A percentile compares a stretch with the other conserved stretches of the same genome.
phyloP scores from a whole-genome alignment of 2,888 invertebrate genomes.

The Podabrus alpinus region DNA sequence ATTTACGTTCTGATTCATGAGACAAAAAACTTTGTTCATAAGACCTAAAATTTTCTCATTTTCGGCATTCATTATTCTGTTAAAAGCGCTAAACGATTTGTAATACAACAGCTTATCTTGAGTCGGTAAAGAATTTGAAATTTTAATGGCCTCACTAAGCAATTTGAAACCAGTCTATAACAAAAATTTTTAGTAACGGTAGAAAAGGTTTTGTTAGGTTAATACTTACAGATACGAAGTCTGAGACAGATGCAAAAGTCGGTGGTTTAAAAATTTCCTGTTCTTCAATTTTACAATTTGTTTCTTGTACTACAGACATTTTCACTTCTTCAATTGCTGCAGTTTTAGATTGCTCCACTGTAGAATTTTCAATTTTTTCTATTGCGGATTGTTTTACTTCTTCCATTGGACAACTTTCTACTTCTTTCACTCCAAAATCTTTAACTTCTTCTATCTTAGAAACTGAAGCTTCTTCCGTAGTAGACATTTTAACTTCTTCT shows the following conservation, averaged over 20 bases:
- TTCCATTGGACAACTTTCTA: not conserved
- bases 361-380: not conserved
- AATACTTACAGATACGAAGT: not conserved
- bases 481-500: not conserved
- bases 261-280: not conserved
- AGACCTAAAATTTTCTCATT: constrained; percentile 66
- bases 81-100: constrained; percentile 76
- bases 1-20: constrained; percentile 62
- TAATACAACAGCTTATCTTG: constrained; percentile 75
- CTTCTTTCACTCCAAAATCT: not conserved
- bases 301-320: too few relatives aligned
- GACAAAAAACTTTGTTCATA: constrained; percentile 61
- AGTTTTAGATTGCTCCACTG: not conserved
- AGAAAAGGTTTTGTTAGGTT: not conserved
- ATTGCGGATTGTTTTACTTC: not conserved
- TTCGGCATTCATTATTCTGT: constrained; percentile 66
- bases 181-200: constrained; percentile 25
- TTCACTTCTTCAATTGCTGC: not conserved
- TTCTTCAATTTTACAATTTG: not conserved
- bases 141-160: constrained; percentile 70
- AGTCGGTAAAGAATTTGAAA: constrained; percentile 72
- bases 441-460: not conserved
- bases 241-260: not conserved
- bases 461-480: not conserved
- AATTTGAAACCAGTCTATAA: constrained; percentile 68